Percentiles rank a stretch among this genome's conserved stretches.
Conservation (phyloP, 2,113 vertebrate genomes). For the Lynx canadensis region DNA sequence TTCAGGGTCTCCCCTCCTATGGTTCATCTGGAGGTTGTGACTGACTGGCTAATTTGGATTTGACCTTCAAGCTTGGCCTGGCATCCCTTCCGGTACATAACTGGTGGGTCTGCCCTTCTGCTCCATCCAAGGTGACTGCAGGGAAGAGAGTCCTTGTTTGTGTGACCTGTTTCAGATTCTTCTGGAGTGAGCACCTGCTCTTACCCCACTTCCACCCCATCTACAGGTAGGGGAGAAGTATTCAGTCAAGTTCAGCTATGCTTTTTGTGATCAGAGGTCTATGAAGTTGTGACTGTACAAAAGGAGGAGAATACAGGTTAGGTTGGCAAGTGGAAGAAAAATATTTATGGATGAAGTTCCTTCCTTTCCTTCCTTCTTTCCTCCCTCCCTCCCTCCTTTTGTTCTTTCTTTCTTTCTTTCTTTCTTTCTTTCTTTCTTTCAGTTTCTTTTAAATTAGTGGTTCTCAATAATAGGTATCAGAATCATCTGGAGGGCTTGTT, state of each 20-base stretch:
- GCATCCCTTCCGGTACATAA: not conserved
- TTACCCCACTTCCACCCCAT: not conserved
- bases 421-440: no score
- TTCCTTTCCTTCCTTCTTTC: no score
- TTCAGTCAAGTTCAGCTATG: not conserved
- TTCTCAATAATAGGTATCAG: not conserved
- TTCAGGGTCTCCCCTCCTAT: not conserved
- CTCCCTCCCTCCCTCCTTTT: no score
- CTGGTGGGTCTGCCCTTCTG: not conserved
- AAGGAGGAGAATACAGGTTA: not conserved
- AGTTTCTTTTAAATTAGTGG: not conserved
- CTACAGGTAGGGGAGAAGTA: not conserved
- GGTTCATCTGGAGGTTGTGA: not conserved
- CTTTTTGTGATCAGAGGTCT: not conserved
- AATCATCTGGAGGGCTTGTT: not conserved
- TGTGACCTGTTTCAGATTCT: not conserved
- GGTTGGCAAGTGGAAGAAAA: not conserved
- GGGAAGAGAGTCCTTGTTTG: not conserved
- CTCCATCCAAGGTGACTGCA: not conserved
- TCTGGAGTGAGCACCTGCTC: not conserved
- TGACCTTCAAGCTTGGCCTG: not conserved
- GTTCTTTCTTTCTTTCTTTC: no score
- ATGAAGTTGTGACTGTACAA: not conserved
- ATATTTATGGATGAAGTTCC: not conserved
- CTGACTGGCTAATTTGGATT: not conserved